Evolutionary conservation across 2,113 vertebrate genomes (phyloP), one percentile per base, ranked within the genome.

Genomic region (Leucosticte australis): DNA sequence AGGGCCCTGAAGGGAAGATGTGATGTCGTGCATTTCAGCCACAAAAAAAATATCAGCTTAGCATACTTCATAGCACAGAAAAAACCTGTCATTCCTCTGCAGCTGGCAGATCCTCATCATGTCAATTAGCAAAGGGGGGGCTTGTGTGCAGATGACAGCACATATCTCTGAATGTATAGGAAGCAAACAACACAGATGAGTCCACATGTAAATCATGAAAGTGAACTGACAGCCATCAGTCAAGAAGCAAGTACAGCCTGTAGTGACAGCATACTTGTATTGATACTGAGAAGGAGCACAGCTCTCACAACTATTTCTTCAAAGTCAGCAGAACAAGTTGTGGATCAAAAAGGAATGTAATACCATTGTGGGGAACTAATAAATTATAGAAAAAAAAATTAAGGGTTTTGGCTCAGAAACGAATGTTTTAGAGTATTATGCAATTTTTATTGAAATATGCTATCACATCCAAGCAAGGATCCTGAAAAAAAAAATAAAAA

Each of bases 301-400:
- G 26, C n/a, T 70, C 19, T 59, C 15, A 68, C 6, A 50, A 60
- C 7, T 31, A 2, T 47, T 68, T 59, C 16, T n/a, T 53, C 41
- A 46, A 79, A 73, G 10, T 17, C 41, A 83, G 7, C 26, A 55
- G 42, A 71, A 50, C 2, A 20, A 33, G 3, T 13, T 78, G 10
- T 41, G 33, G 15, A 46, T 15, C 37, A 37, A 74, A 87, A 46
- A 7, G 55, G 7, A 33, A 19, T 27, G 33, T 4, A 55, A 39
- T 7, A 27, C 9, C 60, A 60, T 53, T 0, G 0, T 19, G 6
- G 12, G 7, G 1, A 57, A 23, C 28, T 57, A 88, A 37, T 47
- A 87, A 46, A 3, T 42, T 75, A 26, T 2, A 57, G 7, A 11
- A 20, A 33, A 44, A 31, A 49, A 37, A 17, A 3, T 6, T 22